Conservation (phyloP, 2,113 vertebrate species). For the Sylvia atricapilla region DNA sequence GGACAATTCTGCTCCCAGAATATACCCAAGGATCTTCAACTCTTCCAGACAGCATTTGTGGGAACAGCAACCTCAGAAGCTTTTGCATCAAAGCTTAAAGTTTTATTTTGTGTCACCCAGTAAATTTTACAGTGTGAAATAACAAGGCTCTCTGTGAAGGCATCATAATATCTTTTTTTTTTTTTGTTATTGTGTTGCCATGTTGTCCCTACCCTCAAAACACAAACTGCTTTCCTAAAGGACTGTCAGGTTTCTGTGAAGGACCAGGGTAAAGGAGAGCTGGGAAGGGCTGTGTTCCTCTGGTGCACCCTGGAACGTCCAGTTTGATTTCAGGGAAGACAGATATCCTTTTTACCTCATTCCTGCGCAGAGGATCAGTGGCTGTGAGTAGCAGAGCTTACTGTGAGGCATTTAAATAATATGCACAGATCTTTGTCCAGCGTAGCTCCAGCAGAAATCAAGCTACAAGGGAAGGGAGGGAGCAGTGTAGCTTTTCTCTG, state of each 20-base stretch:
- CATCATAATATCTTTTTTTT: background rate
- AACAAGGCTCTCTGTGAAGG: background rate
- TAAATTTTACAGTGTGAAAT: background rate
- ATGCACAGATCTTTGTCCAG: background rate
- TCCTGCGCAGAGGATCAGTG: background rate
- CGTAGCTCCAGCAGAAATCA: background rate
- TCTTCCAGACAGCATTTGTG: background rate
- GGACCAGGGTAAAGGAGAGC: background rate
- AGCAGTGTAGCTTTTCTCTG: background rate
- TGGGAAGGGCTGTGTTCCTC: background rate
- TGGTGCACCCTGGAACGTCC: background rate
- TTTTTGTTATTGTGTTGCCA: background rate
- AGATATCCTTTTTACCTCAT: background rate
- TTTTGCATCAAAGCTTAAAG: background rate
- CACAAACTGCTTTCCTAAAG: background rate
- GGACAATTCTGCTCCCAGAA: background rate
- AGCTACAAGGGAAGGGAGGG: background rate
- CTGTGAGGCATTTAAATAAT: background rate
- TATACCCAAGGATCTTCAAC: background rate
- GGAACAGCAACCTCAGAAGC: background rate
- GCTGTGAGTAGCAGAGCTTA: background rate
- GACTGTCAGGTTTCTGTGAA: background rate
- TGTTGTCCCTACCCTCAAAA: background rate
- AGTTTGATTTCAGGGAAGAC: background rate
- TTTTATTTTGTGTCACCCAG: background rate